Evolutionary conservation across 2,888 invertebrate species (phyloP).

Genomic region (Dryadula phaetusa): DNA sequence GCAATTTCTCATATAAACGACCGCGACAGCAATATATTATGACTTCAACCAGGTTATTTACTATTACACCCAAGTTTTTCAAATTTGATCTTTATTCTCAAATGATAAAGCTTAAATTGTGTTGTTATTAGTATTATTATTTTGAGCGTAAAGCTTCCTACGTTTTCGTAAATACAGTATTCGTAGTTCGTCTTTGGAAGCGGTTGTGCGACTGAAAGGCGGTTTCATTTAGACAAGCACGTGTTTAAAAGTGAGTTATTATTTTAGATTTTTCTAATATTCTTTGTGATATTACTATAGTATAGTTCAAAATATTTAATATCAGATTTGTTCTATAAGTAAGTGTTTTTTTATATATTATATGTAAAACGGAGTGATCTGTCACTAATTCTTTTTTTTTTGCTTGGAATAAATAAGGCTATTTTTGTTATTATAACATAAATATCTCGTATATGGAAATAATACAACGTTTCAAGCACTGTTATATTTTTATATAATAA

Average conservation of each 20-base stretch:
- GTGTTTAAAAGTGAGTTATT: constrained; percentile 45
- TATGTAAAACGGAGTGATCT: too few species aligned
- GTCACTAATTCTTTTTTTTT: too few species aligned
- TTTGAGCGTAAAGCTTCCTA: constrained; percentile 64
- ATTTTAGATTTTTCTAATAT: constrained; percentile 7
- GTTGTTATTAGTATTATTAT: constrained; percentile 56
- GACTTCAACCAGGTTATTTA: constrained; percentile 61
- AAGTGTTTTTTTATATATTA: too few species aligned
- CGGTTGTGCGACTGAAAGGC: constrained; percentile 27
- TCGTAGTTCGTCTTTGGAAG: constrained; percentile 47
- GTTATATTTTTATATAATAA: too few species aligned
- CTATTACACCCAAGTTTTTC: constrained; percentile 42
- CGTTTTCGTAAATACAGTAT: constrained; percentile 56
- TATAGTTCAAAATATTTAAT: neutral
- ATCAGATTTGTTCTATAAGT: too few species aligned
- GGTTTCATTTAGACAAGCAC: constrained; percentile 39
- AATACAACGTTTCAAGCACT: too few species aligned
- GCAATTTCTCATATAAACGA: constrained; percentile 51
- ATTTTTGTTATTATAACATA: too few species aligned
- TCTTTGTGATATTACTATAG: neutral
- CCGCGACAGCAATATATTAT: constrained; percentile 58
- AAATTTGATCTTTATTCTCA: constrained; percentile 33
- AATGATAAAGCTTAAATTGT: constrained; percentile 54
- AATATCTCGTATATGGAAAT: too few species aligned
- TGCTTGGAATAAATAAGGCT: too few species aligned